These are phyloP conservation scores for pig (Sus scrofa) DNA, from an alignment of 2,113 vertebrate species.

Conservation along the genomic window T2T-Sscrofa CM000812.6:188205001-188205500, in stretches of 20 bases:
- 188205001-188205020: background rate
- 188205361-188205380: background rate
- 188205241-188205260: background rate
- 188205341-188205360: background rate
- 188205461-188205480: background rate
- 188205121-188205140: background rate
- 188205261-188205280: background rate
- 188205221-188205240: background rate
- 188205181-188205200: background rate
- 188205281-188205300: background rate
- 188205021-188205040: conserved; percentile 61
- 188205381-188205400: background rate
- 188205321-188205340: background rate
- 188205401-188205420: background rate
- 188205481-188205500: background rate
- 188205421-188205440: background rate
- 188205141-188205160: background rate
- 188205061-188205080: background rate
- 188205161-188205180: background rate
- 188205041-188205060: conserved; percentile 24
- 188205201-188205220: background rate
- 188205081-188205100: background rate
- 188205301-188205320: background rate
- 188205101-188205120: background rate
- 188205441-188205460: background rate